These are phyloP conservation scores for Apamea epomidion DNA, from an alignment of 2,888 invertebrate species.

Conservation along the genomic window DNA sequence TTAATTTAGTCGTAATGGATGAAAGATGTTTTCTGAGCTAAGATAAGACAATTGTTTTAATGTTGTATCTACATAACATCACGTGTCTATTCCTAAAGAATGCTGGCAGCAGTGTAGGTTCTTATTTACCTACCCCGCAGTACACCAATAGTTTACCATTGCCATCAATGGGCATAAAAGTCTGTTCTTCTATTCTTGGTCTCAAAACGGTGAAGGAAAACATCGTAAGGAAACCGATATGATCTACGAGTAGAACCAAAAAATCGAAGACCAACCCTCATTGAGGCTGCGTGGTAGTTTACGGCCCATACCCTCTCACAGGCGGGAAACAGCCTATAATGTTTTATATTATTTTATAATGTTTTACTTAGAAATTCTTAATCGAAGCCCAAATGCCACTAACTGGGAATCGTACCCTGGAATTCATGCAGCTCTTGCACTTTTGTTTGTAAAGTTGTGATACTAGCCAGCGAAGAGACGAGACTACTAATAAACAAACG, in stretches of 20 bases:
- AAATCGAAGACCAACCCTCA: too few species aligned
- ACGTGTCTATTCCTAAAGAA: not conserved
- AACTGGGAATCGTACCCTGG: too few species aligned
- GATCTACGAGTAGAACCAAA: too few species aligned
- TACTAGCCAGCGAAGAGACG: not conserved
- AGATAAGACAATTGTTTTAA: conserved; percentile 54
- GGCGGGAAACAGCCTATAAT: too few species aligned
- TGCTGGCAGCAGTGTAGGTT: not conserved
- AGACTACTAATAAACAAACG: not conserved
- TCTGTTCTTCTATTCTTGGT: too few species aligned
- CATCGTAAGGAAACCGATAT: too few species aligned
- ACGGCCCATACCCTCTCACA: too few species aligned
- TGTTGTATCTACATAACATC: not conserved
- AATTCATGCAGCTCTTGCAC: not conserved
- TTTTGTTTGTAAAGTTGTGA: not conserved
- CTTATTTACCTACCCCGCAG: not conserved
- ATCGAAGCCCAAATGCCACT: not conserved
- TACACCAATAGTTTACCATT: not conserved
- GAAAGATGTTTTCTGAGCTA: conserved; percentile 64
- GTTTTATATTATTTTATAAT: too few species aligned
- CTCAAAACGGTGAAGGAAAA: too few species aligned
- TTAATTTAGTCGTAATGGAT: conserved; percentile 74
- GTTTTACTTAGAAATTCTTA: not conserved
- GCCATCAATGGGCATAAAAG: too few species aligned
- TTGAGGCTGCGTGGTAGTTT: too few species aligned